phyloP scores from a whole-genome alignment of 2,888 invertebrate genomes.

The Drosophila mercatorum region DNA sequence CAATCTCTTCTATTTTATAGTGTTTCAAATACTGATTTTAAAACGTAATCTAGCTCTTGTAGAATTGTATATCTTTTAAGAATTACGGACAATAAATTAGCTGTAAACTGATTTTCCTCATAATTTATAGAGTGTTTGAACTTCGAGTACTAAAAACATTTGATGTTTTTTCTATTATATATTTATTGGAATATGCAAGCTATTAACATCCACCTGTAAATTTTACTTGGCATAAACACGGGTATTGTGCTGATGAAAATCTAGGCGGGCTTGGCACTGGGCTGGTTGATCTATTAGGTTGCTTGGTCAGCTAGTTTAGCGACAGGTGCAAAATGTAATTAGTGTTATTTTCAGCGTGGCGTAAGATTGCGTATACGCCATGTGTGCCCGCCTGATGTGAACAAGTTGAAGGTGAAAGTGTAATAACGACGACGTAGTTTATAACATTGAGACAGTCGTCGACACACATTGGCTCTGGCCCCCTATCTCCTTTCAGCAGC shows the following conservation, averaged over 20 bases:
- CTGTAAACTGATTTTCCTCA: too few relatives aligned
- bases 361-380: constrained; percentile 70
- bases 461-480: constrained; percentile 1
- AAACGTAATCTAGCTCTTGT: too few relatives aligned
- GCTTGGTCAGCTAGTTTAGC: constrained; percentile 32
- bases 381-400: constrained; percentile 39
- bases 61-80: too few relatives aligned
- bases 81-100: background rate
- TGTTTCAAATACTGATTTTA: too few relatives aligned
- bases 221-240: background rate
- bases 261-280: background rate
- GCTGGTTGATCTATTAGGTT: constrained; percentile 15
- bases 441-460: constrained; percentile 70
- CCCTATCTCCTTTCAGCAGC: background rate
- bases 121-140: background rate
- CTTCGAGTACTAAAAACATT: too few relatives aligned
- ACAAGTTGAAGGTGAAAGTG: constrained; percentile 67
- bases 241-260: constrained; percentile 4
- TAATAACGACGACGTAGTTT: constrained; percentile 65
- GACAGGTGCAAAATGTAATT: constrained; percentile 73
- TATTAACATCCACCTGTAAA: constrained; percentile 30
- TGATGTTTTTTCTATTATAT: background rate
- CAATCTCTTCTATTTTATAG: too few relatives aligned
- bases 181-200: constrained; percentile 19
- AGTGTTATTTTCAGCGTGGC: constrained; percentile 68